A percentile compares a stretch with the other conserved stretches of the same genome.
Conservation (phyloP, 2,113 vertebrate genomes). For the Dolichotis patagonum region DNA sequence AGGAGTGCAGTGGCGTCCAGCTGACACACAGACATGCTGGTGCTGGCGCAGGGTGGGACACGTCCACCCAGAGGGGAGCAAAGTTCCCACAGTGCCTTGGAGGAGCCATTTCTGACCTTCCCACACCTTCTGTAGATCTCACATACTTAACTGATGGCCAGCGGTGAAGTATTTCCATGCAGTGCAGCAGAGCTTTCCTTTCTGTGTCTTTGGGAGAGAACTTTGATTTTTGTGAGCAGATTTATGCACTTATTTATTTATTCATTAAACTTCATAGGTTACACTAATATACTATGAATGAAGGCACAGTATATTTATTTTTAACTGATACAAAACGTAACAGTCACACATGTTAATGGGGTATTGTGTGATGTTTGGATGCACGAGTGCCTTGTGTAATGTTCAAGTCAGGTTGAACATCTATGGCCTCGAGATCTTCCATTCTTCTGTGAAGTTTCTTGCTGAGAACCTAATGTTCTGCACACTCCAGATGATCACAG, state of each 20-base stretch:
- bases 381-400: no score
- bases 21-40: background rate
- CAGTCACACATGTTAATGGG: background rate
- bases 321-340: background rate
- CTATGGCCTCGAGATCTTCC: background rate
- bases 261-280: background rate
- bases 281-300: background rate
- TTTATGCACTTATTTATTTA: background rate
- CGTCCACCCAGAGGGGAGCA: fast-evolving
- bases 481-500: fast-evolving
- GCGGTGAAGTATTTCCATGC: background rate
- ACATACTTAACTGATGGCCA: fast-evolving
- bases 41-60: background rate
- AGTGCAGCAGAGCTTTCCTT: background rate
- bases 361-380: background rate
- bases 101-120: background rate
- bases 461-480: fast-evolving
- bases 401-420: background rate
- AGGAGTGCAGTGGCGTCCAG: fast-evolving
- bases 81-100: background rate
- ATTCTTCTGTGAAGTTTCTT: background rate
- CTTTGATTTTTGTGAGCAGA: background rate
- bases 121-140: fast-evolving
- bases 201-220: background rate
- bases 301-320: background rate